These are phyloP conservation scores for Sigmodon hispidus DNA, from an alignment of 2,113 vertebrate species.

Conservation along the genomic window DNA sequence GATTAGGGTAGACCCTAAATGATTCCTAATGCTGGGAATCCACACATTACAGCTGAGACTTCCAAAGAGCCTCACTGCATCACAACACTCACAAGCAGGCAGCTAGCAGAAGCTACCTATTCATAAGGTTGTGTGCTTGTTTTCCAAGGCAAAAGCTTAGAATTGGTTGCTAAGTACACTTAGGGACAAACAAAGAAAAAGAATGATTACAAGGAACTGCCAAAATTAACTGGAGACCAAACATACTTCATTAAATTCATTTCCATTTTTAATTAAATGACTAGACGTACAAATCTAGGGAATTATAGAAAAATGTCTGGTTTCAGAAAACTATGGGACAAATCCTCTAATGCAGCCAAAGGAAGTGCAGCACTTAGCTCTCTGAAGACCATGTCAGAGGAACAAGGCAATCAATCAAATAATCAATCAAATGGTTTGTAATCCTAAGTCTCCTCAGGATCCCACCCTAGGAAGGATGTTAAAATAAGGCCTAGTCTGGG, in stretches of 20 bases:
- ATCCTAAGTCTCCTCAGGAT: not conserved
- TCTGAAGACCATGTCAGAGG: not conserved
- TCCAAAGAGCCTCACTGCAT: not conserved
- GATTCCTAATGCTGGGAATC: not conserved
- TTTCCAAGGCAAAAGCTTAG: constrained; percentile 24
- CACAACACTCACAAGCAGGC: not conserved
- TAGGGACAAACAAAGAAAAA: constrained; percentile 38
- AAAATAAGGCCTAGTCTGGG: not conserved
- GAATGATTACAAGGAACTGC: not conserved
- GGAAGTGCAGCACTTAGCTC: not conserved
- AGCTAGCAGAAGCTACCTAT: not conserved
- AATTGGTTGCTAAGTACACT: constrained; percentile 39
- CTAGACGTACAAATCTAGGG: not conserved
- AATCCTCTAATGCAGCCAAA: not conserved
- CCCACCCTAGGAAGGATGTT: not conserved
- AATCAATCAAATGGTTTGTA: not conserved
- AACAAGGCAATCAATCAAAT: not conserved
- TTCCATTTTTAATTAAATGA: constrained; percentile 31
- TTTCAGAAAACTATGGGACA: constrained; percentile 18
- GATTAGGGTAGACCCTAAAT: not conserved
- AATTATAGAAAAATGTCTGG: not conserved
- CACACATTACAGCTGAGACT: not conserved
- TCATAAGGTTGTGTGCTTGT: not conserved
- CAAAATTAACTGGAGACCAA: constrained; percentile 1
- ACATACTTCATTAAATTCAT: not conserved